Base-by-base conservation (phyloP, 2,113 vertebrate species). In the Ancistrus triradiatus region DNA sequence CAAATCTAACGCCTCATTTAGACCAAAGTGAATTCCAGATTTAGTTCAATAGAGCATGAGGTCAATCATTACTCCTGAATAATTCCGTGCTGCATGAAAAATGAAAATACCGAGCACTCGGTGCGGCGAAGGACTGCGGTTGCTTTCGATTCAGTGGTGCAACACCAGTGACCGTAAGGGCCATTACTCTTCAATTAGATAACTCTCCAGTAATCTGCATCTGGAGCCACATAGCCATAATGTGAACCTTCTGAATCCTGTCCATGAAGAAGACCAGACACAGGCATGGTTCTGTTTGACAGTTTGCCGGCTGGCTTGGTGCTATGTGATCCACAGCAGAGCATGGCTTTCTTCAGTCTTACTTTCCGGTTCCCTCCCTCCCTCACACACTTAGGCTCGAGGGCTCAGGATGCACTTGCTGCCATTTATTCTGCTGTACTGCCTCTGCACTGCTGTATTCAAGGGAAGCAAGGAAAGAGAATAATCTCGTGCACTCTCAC, bases 251-350 rank as follows among this genome's bases (percentile, higher is more conserved):
- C 37, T 49, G 50, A 65, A 66, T 69, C 43, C 58, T 61, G 43
- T 11, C 8, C 24, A 43, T 43, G 28, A 63, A 62, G 48, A 21
- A 46, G 28, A 48, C 28, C 5, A 65, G 43, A 11, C 18, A 49
- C n/a, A 18, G 64, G 38, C 50, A 17, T 56, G 67, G 77, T 71
- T 71, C 24, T 57, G 64, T 56, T 66, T 71, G 77, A 70, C 74
- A 74, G 64, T 50, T 68, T 67, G 10, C 6, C 51, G 33, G 3
- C 27, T 66, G 70, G 46, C 66, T 62, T 27, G 28, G 57, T 52
- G 70, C 46, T 69, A n/a, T 46, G 75, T 79, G 75, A 86, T 76
- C 73, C 74, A 68, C 70, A 75, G 59, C 72, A 76, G 77, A 59
- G 62, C 80, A 15, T 0, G 0, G 65, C 65, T 66, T 79, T n/a